Evolutionary conservation across 2,113 vertebrate species (phyloP).

Genomic region (Connochaetes taurinus): DNA sequence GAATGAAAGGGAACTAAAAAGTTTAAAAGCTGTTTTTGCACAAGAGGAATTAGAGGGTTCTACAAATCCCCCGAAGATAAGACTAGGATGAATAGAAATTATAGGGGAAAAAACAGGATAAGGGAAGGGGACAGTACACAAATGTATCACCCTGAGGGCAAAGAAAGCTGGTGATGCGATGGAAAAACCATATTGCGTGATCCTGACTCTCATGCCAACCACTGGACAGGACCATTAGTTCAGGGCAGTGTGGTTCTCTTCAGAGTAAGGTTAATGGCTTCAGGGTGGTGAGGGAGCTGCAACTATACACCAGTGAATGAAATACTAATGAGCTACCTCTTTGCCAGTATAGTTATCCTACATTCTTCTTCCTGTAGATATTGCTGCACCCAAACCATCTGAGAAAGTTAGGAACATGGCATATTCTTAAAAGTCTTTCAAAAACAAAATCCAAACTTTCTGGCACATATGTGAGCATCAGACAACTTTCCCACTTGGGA

Average conservation of each 20-base stretch:
- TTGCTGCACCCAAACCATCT: neutral
- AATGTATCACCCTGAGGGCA: neutral
- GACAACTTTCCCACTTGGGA: neutral
- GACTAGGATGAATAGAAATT: neutral
- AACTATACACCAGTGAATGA: neutral
- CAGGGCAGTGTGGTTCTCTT: neutral
- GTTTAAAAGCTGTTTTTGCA: neutral
- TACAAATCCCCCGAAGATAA: neutral
- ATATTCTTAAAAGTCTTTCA: neutral
- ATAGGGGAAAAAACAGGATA: neutral
- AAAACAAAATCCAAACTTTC: neutral
- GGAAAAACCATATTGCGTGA: neutral
- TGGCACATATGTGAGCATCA: neutral
- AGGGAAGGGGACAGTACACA: neutral
- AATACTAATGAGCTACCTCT: neutral
- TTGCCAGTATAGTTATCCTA: neutral
- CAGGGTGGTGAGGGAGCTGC: neutral
- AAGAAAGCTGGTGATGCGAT: neutral
- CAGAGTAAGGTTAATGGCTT: neutral
- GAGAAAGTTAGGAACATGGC: neutral
- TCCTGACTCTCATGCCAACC: neutral
- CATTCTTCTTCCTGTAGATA: neutral
- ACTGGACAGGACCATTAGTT: neutral
- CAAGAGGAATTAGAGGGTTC: neutral
- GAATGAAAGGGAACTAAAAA: neutral